Evolutionary conservation across 1,140 invertebrate species (phyloP).

Genomic region (Papilio aristodemus): DNA sequence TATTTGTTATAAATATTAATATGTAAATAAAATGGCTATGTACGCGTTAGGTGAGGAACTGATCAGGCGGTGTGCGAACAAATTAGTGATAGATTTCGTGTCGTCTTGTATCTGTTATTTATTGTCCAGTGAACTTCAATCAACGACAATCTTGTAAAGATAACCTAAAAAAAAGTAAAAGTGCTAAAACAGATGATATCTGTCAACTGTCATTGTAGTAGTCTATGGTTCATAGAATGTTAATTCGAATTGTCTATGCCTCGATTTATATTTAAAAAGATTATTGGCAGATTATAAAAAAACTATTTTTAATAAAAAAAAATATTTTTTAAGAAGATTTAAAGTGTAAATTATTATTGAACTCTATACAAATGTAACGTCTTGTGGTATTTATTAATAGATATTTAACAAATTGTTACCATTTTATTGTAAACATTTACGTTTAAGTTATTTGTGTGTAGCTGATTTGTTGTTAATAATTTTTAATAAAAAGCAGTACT

Average conservation of each 20-base stretch:
- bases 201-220: not conserved
- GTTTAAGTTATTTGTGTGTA: not conserved
- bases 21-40: constrained; percentile 23
- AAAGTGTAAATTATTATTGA: constrained; percentile 8
- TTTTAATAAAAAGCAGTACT: not conserved
- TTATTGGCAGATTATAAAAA: constrained; percentile 8
- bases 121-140: constrained; percentile 7
- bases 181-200: not conserved
- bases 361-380: constrained; percentile 12
- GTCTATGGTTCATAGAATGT: not conserved
- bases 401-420: constrained; percentile 20
- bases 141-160: not conserved
- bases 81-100: constrained; percentile 39
- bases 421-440: constrained; percentile 1
- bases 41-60: constrained; percentile 5
- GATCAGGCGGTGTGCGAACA: constrained; percentile 34
- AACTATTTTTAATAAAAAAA: constrained; percentile 1
- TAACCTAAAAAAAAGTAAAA: not conserved
- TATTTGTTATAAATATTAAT: constrained; percentile 14
- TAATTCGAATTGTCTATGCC: not conserved
- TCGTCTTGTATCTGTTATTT: not conserved
- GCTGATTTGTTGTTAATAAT: constrained; percentile 7
- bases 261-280: not conserved
- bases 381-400: constrained; percentile 20
- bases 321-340: not conserved